Evolutionary conservation across 2,113 vertebrate species (phyloP).

Genomic region (Phylloscopus trochilus): DNA sequence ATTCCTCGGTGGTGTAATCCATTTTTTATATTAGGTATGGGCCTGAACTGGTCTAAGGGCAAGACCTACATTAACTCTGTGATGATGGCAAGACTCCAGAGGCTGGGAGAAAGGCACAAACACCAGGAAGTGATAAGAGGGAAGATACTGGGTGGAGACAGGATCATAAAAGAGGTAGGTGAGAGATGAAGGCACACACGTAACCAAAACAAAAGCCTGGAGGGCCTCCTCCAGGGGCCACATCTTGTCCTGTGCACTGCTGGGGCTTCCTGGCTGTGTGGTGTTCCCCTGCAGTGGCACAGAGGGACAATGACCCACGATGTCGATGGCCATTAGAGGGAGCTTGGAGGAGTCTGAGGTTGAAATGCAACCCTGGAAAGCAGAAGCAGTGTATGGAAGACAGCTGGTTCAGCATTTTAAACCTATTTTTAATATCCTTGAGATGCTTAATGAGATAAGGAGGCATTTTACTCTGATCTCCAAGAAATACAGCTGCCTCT

Average conservation of each 20-base stretch:
- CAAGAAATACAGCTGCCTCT: neutral
- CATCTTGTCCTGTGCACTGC: rapidly evolving
- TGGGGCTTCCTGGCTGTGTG: rapidly evolving
- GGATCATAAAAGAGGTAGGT: neutral
- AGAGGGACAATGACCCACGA: neutral
- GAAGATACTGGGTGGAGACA: neutral
- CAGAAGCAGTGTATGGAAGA: neutral
- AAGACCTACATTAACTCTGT: neutral
- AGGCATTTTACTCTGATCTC: neutral
- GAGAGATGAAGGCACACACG: neutral
- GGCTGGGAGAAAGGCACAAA: neutral
- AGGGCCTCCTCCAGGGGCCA: neutral
- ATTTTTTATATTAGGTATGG: neutral
- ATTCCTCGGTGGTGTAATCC: neutral
- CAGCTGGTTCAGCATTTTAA: neutral
- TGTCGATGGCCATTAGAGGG: neutral
- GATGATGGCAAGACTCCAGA: neutral
- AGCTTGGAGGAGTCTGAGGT: neutral
- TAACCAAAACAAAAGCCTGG: neutral
- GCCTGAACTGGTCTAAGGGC: neutral
- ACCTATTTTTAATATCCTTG: neutral
- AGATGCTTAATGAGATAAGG: neutral
- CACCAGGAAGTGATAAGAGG: neutral
- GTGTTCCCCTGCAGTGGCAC: rapidly evolving
- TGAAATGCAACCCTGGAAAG: neutral